A percentile compares a stretch with the other conserved stretches of the same genome.
phyloP scores from a whole-genome alignment of 1,140 invertebrate genomes.

The Dysdera silvatica region DNA sequence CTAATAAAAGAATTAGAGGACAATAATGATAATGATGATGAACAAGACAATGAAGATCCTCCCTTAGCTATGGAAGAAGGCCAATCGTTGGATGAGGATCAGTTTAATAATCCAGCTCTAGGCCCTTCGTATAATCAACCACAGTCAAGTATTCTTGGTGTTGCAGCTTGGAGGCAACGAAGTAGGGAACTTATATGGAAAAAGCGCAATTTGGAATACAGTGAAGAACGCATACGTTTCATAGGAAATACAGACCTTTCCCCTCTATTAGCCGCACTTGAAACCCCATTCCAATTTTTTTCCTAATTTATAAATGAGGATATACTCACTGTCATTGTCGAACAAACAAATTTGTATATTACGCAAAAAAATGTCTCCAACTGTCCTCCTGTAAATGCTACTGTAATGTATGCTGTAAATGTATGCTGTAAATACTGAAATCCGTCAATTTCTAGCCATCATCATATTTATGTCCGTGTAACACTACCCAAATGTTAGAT shows the following conservation, averaged over 20 bases:
- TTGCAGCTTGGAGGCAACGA: not conserved
- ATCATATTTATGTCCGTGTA: not conserved
- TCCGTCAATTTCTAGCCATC: not conserved
- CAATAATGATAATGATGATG: not conserved
- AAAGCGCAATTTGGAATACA: not conserved
- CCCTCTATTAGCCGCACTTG: not conserved
- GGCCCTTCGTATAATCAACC: not conserved
- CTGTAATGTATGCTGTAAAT: too few species aligned
- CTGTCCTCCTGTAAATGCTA: not conserved
- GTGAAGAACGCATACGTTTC: not conserved
- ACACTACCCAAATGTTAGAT: not conserved
- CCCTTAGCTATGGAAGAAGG: not conserved
- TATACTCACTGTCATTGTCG: not conserved
- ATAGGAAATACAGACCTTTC: not conserved
- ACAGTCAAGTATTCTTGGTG: not conserved
- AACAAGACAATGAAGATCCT: not conserved
- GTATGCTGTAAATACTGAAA: too few species aligned
- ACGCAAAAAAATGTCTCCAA: not conserved
- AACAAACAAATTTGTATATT: not conserved
- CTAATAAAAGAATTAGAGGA: not conserved
- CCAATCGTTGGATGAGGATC: too few species aligned
- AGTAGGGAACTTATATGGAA: not conserved
- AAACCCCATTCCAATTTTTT: not conserved
- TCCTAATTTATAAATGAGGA: not conserved
- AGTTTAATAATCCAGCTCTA: not conserved